Evolutionary conservation across 2,113 vertebrate genomes (phyloP), one percentile per base, ranked within the genome.

Genomic region (Cinclus mexicanus): DNA sequence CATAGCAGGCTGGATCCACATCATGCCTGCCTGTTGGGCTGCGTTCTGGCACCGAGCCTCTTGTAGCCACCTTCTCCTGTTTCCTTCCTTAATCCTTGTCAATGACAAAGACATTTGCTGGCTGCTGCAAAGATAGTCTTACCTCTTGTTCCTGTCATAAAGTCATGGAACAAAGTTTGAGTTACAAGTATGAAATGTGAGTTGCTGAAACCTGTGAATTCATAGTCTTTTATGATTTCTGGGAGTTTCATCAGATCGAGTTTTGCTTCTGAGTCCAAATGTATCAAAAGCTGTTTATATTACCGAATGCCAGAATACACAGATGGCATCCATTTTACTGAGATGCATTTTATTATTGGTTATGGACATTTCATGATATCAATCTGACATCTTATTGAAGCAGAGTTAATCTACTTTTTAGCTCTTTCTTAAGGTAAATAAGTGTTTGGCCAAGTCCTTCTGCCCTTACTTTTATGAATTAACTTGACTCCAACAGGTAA

Each of bases 251-350:
- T 79, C 5, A 3, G 33, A 52, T 93, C 3, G 18, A 70, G 76
- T 80, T 94, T 85, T 83, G 53, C 28, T 89, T 93, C 60, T 75
- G 47, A 82, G 47, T 57, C 75, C 61, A 94, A 91, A 57, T 63
- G 57, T 77, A 85, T 82, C 61, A 92, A 89, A 93, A 93, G 35
- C 63, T 94, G 78, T 89, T 95, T 94, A 65, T 65, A 20, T 67
- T 86, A 83, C 63, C 65, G 59, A 87, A 63, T 70, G 63, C 74
- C 87, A 94, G 84, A 55, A 83, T 59, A 91, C 61, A 87, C 78
- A 95, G 86, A 93, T 95, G 91, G 78, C 55, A 86, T 61, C 49
- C 35, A 67, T 93, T 93, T 93, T 69, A 83, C 55, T 37, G 63
- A 86, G 74, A 69, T 53, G 57, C 71, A 33, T 91, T 88, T 92